These are phyloP conservation scores for Dryococelus australis DNA, from an alignment of 2,888 invertebrate species.

Conservation along the genomic window DNA sequence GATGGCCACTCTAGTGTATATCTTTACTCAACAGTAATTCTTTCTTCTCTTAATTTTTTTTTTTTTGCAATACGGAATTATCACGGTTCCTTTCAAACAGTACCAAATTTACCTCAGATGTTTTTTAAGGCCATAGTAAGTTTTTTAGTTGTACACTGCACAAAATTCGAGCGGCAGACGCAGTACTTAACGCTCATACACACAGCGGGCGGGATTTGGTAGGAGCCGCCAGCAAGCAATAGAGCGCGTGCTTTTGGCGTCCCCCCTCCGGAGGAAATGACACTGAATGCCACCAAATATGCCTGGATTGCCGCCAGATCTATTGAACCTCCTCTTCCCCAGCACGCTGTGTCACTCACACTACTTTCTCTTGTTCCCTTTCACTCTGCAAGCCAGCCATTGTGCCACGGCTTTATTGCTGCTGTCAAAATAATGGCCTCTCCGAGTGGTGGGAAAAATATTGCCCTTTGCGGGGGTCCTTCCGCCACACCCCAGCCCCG, in stretches of 20 bases:
- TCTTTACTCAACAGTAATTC: no score
- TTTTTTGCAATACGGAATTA: no score
- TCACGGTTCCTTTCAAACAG: no score
- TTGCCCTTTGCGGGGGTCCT: slow-evolving; percentile 3
- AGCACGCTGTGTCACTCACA: not conserved
- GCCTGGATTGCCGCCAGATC: slow-evolving; percentile 10
- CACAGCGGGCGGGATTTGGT: no score
- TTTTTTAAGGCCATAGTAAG: no score
- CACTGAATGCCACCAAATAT: not conserved
- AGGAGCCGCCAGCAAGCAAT: not conserved
- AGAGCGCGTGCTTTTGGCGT: not conserved
- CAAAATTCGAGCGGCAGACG: no score
- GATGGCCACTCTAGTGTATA: no score
- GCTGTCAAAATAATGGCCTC: not conserved
- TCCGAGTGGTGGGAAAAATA: not conserved
- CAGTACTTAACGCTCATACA: no score
- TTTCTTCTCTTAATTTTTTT: no score
- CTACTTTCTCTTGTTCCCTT: not conserved
- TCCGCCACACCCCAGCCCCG: not conserved
- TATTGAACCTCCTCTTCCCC: not conserved
- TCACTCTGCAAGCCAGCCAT: not conserved
- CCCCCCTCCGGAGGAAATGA: slow-evolving; percentile 7
- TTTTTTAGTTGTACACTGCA: no score
- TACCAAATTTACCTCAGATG: no score
- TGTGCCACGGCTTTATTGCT: slow-evolving; percentile 10